phyloP scores from a whole-genome alignment of 2,113 vertebrate genomes.

The Catharus minimus region DNA sequence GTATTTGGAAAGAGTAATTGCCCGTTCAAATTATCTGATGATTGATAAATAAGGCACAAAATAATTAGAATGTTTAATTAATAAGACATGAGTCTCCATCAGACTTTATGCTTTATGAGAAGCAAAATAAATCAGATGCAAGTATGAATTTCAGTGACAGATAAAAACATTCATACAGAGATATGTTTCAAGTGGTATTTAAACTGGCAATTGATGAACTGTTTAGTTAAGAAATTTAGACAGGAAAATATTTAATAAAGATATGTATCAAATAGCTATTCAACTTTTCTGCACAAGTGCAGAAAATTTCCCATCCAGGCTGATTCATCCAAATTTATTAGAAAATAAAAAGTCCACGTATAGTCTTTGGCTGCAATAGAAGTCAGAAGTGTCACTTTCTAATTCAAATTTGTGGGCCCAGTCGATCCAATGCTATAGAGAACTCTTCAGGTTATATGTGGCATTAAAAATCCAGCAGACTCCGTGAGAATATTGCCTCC shows the following conservation, averaged over 20 bases:
- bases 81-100: neutral
- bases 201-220: neutral
- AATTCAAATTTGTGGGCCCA: neutral
- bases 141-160: neutral
- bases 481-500: neutral
- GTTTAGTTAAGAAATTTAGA: neutral
- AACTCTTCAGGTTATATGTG: neutral
- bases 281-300: neutral
- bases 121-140: neutral
- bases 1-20: neutral
- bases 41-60: neutral
- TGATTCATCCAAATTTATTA: neutral
- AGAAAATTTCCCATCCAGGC: neutral
- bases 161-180: neutral
- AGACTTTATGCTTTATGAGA: neutral
- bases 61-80: neutral
- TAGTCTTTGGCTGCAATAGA: neutral
- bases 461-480: neutral
- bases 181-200: neutral
- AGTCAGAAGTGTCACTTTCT: neutral
- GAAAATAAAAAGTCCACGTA: neutral
- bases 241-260: neutral
- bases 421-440: neutral
- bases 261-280: neutral
- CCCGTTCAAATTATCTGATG: neutral